Base-by-base conservation (phyloP, 1,140 invertebrate genomes). In the Chrysoperla carnea region DNA sequence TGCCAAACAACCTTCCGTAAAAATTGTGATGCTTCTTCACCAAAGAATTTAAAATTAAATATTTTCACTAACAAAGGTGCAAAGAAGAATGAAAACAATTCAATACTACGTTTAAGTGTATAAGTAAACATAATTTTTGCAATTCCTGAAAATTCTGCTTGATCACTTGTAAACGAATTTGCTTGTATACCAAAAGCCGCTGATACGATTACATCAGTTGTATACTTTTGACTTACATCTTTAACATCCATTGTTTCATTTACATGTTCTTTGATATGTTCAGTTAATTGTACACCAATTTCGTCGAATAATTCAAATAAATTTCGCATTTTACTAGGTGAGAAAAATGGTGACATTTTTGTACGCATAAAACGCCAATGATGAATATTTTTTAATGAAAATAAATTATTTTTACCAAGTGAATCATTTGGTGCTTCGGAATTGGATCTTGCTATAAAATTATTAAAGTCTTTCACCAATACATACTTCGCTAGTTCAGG, bases 141-240 rank as follows among this genome's bases (percentile, higher is more conserved):
- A 3, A 57, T 52, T 37, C 35, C 53, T 29, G 52, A 58, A 42
- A 64, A 70, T 28, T 62, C 62, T 2, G 53, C 68, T 15, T 64
- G 50, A 6, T 64, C 56, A 47, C 70, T 56, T 13, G 56, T 56
- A n/a, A 73, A 49, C 2, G 64, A 64, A 33, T 73, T 67, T 4
- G 69, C 65, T 37, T 69, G 61, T 43, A 74, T 56, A n/a, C 72
- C 74, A 49, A 70, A 75, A 4, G 67, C 72, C 42, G 66, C 67
- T 4, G 62, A 68, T 4, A 69, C 69, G 31, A 76, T 75, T 6
- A 70, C 62, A 52, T 76, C 72, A 8, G 71, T 70, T 6, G 66
- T 66, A 44, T 67, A 75, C 44, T 64, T 63, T 0, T 63, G 54
- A 41, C 62, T 59, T 28, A 70, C 23, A 28, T 70, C 66, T 50